Base-by-base conservation (phyloP, 2,113 vertebrate genomes). In the Dendropsophus ebraccatus region DNA sequence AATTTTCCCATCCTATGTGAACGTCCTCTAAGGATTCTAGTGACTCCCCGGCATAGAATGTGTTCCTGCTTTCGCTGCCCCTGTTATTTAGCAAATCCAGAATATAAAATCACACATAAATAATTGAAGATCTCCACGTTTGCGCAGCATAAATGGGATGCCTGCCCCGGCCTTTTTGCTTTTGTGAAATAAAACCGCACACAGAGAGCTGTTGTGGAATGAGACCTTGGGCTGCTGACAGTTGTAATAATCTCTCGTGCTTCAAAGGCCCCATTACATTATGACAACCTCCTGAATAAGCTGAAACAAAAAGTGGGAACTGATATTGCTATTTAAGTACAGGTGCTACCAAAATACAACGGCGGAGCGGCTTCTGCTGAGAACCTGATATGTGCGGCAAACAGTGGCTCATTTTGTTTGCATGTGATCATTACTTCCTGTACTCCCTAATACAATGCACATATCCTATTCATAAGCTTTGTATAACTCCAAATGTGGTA, bases 271-370 rank as follows among this genome's bases (percentile, higher is more conserved):
- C 35, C 56, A 60, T 81, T 58, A 62, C 35, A 81, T 45, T 81
- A 58, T 65, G 56, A 28, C 78, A 81, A 65, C 14, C 56, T 81
- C n/a, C 56, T 81, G 37, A 47, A 81, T 65, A 45, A 17, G 56
- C 23, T 17, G 37, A 81, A 65, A 65, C 56, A 65, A 62, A 81
- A 47, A 35, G 78, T 65, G 78, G 65, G 78, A 81, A 81, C 58
- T 81, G 78, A 81, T 81, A 81, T 65, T 47, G 78, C 78, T 65
- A 47, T 45, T 65, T 81, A 81, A 47, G 23, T 81, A 28, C 56
- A 65, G 56, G 56, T 62, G 54, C 35, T 45, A 81, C 37, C 77
- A 81, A 81, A 47, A 79, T 79, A 58, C 52, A 54, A 54, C 47
- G 4, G 35, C 47, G n/a, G 25, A 19, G 12, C 23, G 1, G 41